These are phyloP conservation scores for Heliocidaris erythrogramma DNA, from an alignment of 35 echinoderm and acorn worm species.

Conservation along the genomic window DNA sequence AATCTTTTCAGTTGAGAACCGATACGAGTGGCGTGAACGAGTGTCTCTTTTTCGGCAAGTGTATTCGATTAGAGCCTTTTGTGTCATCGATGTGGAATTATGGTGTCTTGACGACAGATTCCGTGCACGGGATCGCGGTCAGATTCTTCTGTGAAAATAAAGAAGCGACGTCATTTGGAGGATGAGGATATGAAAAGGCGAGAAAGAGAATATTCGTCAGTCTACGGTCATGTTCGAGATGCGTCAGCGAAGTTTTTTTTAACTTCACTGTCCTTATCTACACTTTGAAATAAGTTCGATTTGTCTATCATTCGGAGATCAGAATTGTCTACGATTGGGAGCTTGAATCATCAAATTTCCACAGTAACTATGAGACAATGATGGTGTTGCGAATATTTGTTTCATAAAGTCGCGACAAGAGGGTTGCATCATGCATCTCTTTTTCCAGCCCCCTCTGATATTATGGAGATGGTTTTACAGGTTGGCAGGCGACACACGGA, in stretches of 20 bases:
- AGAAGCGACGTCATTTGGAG: background rate
- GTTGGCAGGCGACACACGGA: background rate
- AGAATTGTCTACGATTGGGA: background rate
- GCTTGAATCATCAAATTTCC: background rate
- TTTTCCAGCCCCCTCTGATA: background rate
- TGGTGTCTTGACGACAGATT: background rate
- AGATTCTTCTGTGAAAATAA: background rate
- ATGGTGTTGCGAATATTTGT: background rate
- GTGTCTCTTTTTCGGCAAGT: background rate
- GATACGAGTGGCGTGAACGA: background rate
- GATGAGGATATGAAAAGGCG: background rate
- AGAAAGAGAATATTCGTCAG: background rate
- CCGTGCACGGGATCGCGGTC: background rate
- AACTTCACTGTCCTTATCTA: background rate
- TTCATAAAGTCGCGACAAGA: background rate
- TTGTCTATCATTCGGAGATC: background rate
- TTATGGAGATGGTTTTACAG: constrained; percentile 17
- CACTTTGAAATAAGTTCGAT: background rate
- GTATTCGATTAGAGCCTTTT: constrained; percentile 9
- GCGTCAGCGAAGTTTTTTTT: background rate
- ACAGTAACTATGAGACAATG: background rate
- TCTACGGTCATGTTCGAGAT: background rate
- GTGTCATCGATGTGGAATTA: constrained; percentile 16
- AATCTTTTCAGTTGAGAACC: background rate
- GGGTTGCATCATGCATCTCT: background rate